Evolutionary conservation across 1,140 invertebrate genomes (phyloP).

Genomic region (Tetranychus cinnabarinus): DNA sequence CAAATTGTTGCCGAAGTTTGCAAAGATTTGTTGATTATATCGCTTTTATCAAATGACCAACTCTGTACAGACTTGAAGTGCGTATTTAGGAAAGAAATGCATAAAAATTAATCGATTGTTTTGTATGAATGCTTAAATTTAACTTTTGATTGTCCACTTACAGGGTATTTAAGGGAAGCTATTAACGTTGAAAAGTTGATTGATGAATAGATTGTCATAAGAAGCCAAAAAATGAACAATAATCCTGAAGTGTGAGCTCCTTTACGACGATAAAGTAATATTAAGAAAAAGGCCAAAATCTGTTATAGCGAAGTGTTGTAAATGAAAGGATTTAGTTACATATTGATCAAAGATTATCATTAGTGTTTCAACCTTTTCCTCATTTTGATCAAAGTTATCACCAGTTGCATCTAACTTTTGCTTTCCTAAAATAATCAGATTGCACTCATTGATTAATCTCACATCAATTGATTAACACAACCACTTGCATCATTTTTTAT

Average conservation of each 20-base stretch:
- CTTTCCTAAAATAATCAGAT: too few relatives aligned
- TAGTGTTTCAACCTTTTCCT: too few relatives aligned
- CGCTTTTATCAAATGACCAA: neutral
- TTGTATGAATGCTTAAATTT: too few relatives aligned
- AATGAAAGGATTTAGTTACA: too few relatives aligned
- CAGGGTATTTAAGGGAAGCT: neutral
- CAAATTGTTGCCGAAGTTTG: neutral
- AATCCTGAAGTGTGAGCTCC: constrained; percentile 5
- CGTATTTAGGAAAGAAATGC: neutral
- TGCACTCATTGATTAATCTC: too few relatives aligned
- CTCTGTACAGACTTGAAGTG: neutral
- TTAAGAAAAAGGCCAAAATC: neutral
- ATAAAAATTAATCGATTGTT: too few relatives aligned
- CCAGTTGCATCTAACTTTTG: too few relatives aligned
- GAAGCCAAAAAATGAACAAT: constrained; percentile 6
- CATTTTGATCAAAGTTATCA: too few relatives aligned
- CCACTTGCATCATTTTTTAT: too few relatives aligned
- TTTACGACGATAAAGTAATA: constrained; percentile 3
- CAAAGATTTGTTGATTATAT: neutral
- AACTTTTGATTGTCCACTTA: neutral
- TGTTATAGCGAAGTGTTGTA: neutral
- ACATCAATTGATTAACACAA: too few relatives aligned
- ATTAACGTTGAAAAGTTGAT: constrained; percentile 4
- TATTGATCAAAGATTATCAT: too few relatives aligned
- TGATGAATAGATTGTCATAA: neutral